Evolutionary conservation across 2,113 vertebrate species (phyloP).

Genomic region (Dicerorhinus sumatrensis): DNA sequence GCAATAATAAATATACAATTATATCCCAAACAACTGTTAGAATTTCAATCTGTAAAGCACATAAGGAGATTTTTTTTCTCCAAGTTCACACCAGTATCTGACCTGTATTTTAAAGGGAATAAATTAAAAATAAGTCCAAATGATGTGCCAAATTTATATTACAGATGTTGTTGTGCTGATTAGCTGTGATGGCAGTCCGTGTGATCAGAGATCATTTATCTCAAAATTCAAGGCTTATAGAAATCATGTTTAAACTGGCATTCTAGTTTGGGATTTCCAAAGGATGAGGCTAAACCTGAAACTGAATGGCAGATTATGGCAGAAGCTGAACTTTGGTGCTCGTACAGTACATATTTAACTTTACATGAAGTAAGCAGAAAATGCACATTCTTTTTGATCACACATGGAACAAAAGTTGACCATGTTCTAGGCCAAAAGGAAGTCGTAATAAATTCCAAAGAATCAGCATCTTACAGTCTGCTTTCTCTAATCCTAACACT

Average conservation of each 20-base stretch:
- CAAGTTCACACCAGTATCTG: neutral
- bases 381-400: neutral
- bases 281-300: neutral
- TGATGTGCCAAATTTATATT: neutral
- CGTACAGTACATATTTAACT: neutral
- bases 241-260: conserved; percentile 4
- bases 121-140: neutral
- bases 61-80: neutral
- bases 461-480: neutral
- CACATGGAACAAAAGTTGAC: neutral
- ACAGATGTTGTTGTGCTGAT: neutral
- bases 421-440: neutral
- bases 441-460: neutral
- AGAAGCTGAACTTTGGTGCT: neutral
- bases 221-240: neutral
- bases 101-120: neutral
- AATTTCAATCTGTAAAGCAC: neutral
- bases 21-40: neutral
- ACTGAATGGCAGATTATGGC: neutral
- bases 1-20: neutral
- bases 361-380: neutral
- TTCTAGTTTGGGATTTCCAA: conserved; percentile 3
- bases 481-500: neutral
- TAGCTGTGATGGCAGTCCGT: neutral
- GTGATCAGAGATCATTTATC: neutral